Percentiles rank a stretch among this genome's conserved stretches.
phyloP scores from a whole-genome alignment of 2,797 vertebrate genomes.

The Triplophysa yarkandensis region DNA sequence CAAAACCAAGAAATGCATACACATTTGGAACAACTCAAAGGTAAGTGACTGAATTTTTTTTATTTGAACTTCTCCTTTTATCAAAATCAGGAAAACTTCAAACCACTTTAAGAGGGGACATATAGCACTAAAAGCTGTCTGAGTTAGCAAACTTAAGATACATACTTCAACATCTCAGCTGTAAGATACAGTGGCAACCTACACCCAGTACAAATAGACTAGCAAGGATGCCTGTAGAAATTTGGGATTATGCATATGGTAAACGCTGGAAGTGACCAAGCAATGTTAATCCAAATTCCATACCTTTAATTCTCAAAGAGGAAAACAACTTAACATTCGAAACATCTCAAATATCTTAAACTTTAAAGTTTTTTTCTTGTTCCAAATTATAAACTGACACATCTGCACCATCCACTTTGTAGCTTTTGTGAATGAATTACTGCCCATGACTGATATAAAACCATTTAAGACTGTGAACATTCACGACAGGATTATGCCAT shows the following conservation, averaged over 20 bases:
- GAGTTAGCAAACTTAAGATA: neutral
- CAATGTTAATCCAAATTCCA: neutral
- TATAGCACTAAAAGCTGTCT: neutral
- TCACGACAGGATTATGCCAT: neutral
- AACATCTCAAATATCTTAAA: neutral
- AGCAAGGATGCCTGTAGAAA: neutral
- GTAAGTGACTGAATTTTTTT: too few species aligned
- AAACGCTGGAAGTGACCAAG: neutral
- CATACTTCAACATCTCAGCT: neutral
- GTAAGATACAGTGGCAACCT: neutral
- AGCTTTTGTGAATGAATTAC: constrained; percentile 5
- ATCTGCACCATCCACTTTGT: neutral
- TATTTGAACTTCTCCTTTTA: too few species aligned
- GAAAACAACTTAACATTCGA: neutral
- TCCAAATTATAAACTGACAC: neutral
- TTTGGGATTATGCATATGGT: neutral
- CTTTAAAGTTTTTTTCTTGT: too few species aligned
- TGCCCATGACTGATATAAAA: neutral
- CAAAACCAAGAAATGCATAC: too few species aligned
- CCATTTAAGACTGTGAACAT: neutral
- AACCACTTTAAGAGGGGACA: neutral
- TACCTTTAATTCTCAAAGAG: neutral
- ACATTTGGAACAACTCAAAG: too few species aligned
- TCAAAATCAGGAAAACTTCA: too few species aligned
- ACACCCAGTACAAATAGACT: neutral